A percentile compares a stretch with the other conserved stretches of the same genome.
Conservation (phyloP, 2,888 invertebrate genomes). For the Sphaeridia pumilis region DNA sequence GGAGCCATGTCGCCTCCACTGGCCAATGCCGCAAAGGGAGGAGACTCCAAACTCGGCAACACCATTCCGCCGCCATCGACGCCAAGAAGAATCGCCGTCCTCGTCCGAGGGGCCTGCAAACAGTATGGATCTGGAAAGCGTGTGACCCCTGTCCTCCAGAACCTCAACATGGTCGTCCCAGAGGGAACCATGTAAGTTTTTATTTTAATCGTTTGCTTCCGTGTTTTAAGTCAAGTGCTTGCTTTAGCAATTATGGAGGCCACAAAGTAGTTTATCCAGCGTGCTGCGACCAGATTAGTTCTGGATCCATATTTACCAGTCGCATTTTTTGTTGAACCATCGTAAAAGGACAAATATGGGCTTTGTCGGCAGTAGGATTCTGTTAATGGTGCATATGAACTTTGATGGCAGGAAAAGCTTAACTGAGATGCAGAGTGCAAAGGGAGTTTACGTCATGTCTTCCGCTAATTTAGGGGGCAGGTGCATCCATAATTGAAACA, state of each 20-base stretch:
- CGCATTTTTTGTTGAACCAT: background rate
- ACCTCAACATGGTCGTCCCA: constrained; percentile 84
- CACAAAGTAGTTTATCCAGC: no score
- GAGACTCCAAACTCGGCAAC: constrained; percentile 27
- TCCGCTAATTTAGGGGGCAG: background rate
- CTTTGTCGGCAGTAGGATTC: background rate
- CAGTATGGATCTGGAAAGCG: constrained; percentile 78
- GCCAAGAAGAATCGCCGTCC: constrained; percentile 51
- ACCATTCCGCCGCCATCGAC: constrained; percentile 15
- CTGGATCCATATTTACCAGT: no score
- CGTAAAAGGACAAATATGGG: background rate
- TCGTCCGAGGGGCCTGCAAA: constrained; percentile 76
- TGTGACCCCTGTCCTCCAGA: constrained; percentile 72
- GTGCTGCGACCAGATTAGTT: no score
- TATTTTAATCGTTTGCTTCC: background rate
- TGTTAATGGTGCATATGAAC: background rate
- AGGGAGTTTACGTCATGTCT: background rate
- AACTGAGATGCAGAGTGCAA: background rate
- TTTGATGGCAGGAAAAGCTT: background rate
- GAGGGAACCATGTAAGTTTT: constrained; percentile 87
- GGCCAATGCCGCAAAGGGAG: constrained; percentile 20
- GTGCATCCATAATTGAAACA: no score
- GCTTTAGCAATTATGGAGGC: no score
- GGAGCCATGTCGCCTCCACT: constrained; percentile 28
- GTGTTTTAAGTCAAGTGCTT: no score